Evolutionary conservation across 2,797 vertebrate species (phyloP), one percentile per base, ranked within the genome.

Genomic region (Liparis tanakae): DNA sequence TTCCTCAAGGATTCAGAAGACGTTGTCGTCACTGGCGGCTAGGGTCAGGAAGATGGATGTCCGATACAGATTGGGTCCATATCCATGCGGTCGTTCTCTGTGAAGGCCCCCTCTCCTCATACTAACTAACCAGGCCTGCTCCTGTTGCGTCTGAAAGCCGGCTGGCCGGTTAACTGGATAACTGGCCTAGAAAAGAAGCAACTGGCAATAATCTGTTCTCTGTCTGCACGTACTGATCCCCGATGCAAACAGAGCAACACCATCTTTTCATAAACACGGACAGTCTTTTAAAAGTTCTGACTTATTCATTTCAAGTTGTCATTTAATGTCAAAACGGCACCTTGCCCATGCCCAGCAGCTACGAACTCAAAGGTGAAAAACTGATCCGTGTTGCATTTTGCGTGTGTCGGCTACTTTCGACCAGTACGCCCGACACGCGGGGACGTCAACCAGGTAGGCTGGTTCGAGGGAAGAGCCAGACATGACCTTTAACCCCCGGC

Each of bases 171-270:
- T 71, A 48, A 63, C 58, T 76, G 51, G 39, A 61, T 67, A 44
- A 78, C n/a, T 78, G 87, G 57, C 89, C 81, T 83, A 85, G 78
- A 90, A 86, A 89, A 60, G 62, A 89, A 87, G 66, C 59, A 81
- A 83, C 83, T 76, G 81, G 77, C 82, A 78, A 70, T 77, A 83
- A 80, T 85, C 46, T 62, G 66, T 56, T 66, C 51, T 76, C 69
- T 41, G 53, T 82, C 81, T 64, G 50, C 51, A 65, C 65, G 79
- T 43, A 59, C 70, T 65, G 57, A 78, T 66, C 63, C 64, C 46
- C 70, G 55, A 74, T 63, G 44, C 53, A 22, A 76, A 60, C 65
- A 81, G 51, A 63, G 25, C 25, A 14, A 33, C 17, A 48, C 15
- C 37, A 50, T 63, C 48, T 55, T 37, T 30, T 57, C 43, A 75